Conservation (phyloP, 2,888 invertebrate genomes). For the Ennomos erosarius region DNA sequence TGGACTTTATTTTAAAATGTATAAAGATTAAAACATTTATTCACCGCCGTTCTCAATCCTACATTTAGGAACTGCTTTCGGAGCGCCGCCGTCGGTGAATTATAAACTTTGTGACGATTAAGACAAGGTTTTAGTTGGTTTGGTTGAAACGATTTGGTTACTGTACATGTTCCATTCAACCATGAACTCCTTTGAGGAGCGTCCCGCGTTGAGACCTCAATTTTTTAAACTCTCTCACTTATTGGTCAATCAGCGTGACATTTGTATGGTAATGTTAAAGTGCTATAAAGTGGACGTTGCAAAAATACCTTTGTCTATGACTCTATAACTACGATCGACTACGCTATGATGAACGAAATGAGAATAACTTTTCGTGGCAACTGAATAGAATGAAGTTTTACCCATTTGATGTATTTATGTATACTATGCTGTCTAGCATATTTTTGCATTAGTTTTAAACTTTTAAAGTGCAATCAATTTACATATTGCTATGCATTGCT, state of each 20-base stretch:
- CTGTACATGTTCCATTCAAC: conserved; percentile 82
- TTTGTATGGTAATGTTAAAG: conserved; percentile 71
- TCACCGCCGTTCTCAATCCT: conserved; percentile 73
- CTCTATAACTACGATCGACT: conserved; percentile 17
- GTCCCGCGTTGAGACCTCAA: conserved; percentile 83
- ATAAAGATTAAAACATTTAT: conserved; percentile 71
- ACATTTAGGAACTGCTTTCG: conserved; percentile 74
- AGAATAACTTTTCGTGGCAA: not conserved
- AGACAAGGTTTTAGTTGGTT: conserved; percentile 56
- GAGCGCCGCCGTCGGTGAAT: conserved; percentile 59
- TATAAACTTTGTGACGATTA: conserved; percentile 59
- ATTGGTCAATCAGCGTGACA: conserved; percentile 81
- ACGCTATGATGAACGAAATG: conserved; percentile 4
- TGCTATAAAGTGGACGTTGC: conserved; percentile 61
- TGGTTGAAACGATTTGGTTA: conserved; percentile 53
- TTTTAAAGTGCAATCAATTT: too few relatives aligned
- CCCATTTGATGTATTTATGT: too few relatives aligned
- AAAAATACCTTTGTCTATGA: conserved; percentile 47
- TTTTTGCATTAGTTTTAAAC: too few relatives aligned
- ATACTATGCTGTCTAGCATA: too few relatives aligned
- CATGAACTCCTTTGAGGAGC: conserved; percentile 83
- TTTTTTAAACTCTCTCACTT: conserved; percentile 82
- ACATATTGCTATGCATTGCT: too few relatives aligned
- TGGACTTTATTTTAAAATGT: conserved; percentile 62
- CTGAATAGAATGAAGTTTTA: too few relatives aligned